Evolutionary conservation across 2,113 vertebrate genomes (phyloP), one percentile per base, ranked within the genome.

Genomic region (Pelusios castaneus): DNA sequence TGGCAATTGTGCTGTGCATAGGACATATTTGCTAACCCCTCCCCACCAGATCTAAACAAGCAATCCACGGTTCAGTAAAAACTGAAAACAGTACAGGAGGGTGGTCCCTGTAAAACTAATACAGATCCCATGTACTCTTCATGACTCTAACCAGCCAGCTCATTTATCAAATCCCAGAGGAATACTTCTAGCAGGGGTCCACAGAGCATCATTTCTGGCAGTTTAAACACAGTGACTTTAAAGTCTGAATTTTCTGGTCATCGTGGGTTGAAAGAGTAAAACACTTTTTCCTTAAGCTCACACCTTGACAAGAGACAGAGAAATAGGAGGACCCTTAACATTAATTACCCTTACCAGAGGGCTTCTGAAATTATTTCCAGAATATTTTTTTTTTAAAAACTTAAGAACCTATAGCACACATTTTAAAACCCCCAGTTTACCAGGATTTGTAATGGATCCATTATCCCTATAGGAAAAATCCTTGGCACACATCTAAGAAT

Each of bases 341-440:
- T 4, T 70, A 34, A 29, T 4, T 70, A 34, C 19, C n/a, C 17
- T 38, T 67, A 67, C 14, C 34, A 10, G 3, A 1, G n/a, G 14
- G 19, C 3, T 41, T 12, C 21, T 2, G 3, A 45, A 49, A 34
- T 76, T 38, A 21, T 22, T 8, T 12, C 60, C 60, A 67, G 31
- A 67, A 60, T 25, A 41, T 47, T 3, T 55, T 10, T n/a, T 6
- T 8, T 56, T 43, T 75, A 60, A 38, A 55, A 25, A 75, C 25
- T 27, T 80, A 56, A 2, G 4, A n/a, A 27, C 24, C 60, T 67
- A n/a, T n/a, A 34, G 5, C 2, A 1, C 0, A 4, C 16, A 4
- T 4, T 3, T 12, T 55, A 6, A 22, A 91, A 88, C 3, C 6
- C 25, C 3, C 1, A 43, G 10, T 34, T 47, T 11, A 4, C 2